Evolutionary conservation across 35 echinoderm and acorn worm genomes (phyloP).

Genomic region (Heliocidaris erythrogramma): DNA sequence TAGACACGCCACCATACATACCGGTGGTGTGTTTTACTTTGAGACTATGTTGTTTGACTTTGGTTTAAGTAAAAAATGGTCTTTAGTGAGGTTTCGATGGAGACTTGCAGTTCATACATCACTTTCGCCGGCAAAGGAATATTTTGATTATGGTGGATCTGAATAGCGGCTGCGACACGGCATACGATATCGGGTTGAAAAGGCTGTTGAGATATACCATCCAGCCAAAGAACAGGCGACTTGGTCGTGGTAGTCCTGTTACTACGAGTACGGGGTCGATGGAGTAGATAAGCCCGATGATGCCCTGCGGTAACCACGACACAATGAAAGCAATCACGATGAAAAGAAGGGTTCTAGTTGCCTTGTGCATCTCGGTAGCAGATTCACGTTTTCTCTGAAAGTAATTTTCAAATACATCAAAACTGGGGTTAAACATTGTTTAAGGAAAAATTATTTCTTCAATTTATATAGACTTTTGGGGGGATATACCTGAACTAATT

Average conservation of each 20-base stretch:
- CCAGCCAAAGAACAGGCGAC: background rate
- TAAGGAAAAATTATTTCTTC: too few species aligned
- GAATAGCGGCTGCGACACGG: background rate
- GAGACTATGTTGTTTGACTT: too few species aligned
- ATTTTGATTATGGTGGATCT: background rate
- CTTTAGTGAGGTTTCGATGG: too few species aligned
- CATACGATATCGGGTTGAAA: conserved; percentile 13
- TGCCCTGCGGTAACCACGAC: background rate
- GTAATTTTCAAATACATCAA: background rate
- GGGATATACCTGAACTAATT: too few species aligned
- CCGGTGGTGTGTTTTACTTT: too few species aligned
- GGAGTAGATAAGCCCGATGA: background rate
- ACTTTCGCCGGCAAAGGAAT: background rate
- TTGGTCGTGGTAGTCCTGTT: background rate
- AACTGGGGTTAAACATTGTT: background rate
- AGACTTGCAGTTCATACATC: too few species aligned
- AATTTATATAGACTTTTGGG: too few species aligned
- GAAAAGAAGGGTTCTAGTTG: background rate
- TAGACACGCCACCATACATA: too few species aligned
- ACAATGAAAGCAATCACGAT: background rate
- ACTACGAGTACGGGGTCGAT: background rate
- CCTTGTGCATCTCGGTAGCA: background rate
- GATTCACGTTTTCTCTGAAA: background rate
- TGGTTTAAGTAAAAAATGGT: too few species aligned
- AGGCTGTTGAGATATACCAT: background rate